Conservation (phyloP, 2,113 vertebrate species). For the Malurus melanocephalus region DNA sequence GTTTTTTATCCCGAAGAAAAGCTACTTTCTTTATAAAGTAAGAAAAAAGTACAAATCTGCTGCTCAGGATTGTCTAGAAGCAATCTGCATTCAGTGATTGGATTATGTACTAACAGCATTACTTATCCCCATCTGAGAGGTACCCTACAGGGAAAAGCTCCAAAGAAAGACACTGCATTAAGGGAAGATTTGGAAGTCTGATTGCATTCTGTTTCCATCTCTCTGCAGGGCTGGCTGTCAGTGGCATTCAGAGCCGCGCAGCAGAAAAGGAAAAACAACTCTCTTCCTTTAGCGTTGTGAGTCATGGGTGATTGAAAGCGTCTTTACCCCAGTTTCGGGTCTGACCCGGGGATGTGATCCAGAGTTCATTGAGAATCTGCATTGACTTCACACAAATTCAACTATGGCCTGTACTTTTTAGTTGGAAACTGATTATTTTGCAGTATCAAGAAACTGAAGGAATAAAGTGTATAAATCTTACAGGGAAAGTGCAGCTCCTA, state of each 20-base stretch:
- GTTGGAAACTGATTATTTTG: neutral
- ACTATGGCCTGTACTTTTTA: neutral
- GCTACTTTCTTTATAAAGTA: neutral
- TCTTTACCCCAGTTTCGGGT: conserved; percentile 10
- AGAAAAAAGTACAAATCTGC: neutral
- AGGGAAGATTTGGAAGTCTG: conserved; percentile 60
- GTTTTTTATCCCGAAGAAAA: neutral
- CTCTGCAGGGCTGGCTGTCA: conserved; percentile 57
- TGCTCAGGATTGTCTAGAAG: conserved; percentile 3
- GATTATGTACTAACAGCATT: conserved; percentile 57
- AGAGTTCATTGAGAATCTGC: neutral
- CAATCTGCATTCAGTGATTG: conserved; percentile 63
- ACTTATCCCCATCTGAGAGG: conserved; percentile 61
- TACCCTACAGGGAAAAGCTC: conserved; percentile 60
- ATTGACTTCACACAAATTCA: neutral
- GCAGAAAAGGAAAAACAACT: conserved; percentile 44
- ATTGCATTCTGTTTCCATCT: conserved; percentile 57
- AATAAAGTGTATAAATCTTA: conserved; percentile 9
- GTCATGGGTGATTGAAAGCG: conserved; percentile 19
- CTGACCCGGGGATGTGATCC: neutral
- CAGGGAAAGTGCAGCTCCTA: neutral
- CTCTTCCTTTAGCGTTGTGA: neutral
- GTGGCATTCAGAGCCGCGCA: neutral
- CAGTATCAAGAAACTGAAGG: neutral
- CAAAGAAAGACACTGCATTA: conserved; percentile 52